phyloP scores from a whole-genome alignment of 1,140 invertebrate species.

The Aleiodes sp. region DNA sequence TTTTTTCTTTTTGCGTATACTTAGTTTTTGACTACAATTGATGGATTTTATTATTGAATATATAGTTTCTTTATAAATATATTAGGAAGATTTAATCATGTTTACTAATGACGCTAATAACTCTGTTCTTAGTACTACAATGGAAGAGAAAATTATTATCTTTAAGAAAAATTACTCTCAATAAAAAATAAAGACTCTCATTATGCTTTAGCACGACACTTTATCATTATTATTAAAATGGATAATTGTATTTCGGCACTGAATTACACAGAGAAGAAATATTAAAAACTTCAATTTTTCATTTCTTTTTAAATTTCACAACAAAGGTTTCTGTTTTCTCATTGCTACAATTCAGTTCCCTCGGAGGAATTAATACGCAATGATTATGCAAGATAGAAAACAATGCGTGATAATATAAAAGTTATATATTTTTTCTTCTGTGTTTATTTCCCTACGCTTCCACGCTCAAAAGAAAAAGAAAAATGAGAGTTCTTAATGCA shows the following conservation, averaged over 20 bases:
- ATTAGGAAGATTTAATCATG: background rate
- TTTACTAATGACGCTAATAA: background rate
- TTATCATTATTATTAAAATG: background rate
- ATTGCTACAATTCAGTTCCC: too few species aligned
- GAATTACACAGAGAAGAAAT: background rate
- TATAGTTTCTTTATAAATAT: too few species aligned
- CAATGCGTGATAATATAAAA: too few species aligned
- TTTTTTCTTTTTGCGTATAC: too few species aligned
- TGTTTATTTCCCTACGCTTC: background rate
- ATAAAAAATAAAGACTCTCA: background rate
- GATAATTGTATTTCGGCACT: background rate
- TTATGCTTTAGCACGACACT: background rate
- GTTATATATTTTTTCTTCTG: conserved; percentile 1
- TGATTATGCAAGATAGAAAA: too few species aligned
- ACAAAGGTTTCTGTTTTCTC: background rate
- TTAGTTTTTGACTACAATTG: too few species aligned
- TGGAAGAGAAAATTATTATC: conserved; percentile 1
- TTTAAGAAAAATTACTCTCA: conserved; percentile 3
- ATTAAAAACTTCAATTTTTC: background rate
- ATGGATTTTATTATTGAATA: too few species aligned
- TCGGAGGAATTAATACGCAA: too few species aligned
- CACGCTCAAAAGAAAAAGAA: too few species aligned
- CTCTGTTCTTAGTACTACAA: background rate
- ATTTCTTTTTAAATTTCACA: background rate
- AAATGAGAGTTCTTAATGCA: conserved; percentile 1